Evolutionary conservation across 2,888 invertebrate species (phyloP), one percentile per base, ranked within the genome.

Genomic region (Leistus spinibarbis): DNA sequence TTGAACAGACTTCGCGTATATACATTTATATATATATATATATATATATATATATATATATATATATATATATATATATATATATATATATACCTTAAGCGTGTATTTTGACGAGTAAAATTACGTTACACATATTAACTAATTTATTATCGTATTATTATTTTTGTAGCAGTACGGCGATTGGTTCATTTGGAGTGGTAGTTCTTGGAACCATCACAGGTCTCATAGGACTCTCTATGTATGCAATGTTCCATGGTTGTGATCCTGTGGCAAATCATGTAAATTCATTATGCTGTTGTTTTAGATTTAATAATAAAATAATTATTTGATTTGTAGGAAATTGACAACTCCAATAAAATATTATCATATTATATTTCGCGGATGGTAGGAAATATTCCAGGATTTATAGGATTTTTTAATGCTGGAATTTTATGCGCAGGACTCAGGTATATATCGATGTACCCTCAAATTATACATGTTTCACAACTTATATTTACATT

Each of bases 361-460:
- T 57, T 73, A 53, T 60, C 73, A 4, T 20, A 60, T 19, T 73
- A 57, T 53, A 27, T 73, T 10, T 56, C 66, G 3, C 3, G 60
- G n/a, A 73, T 56, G 19, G 57, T 66, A 5, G n/a, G 19, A 3
- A 57, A 66, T 53, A 60, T 60, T 20, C 73, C 73, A 1, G 73
- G 73, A 53, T 73, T 73, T 67, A 22, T 53, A 20, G 73, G 73
- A 17, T 53, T 73, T 40, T 73, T 73, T 22, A 73, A n/a, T 13
- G 73, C 73, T 10, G 73, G 73, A 22, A 20, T 73, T 16, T 20
- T 73, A 57, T 60, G 73, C 53, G 73, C 73, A 3, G 73, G 73
- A 22, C 53, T 73, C 17, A 73, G 73, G 73, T 73, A 67, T 56
- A 17, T 17, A 54, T 54, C n/a, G n/a, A n/a, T n/a, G n/a, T n/a